These are phyloP conservation scores for Alloscopus bannaensis DNA, from an alignment of 2,888 invertebrate genomes.

Conservation along the genomic window DNA sequence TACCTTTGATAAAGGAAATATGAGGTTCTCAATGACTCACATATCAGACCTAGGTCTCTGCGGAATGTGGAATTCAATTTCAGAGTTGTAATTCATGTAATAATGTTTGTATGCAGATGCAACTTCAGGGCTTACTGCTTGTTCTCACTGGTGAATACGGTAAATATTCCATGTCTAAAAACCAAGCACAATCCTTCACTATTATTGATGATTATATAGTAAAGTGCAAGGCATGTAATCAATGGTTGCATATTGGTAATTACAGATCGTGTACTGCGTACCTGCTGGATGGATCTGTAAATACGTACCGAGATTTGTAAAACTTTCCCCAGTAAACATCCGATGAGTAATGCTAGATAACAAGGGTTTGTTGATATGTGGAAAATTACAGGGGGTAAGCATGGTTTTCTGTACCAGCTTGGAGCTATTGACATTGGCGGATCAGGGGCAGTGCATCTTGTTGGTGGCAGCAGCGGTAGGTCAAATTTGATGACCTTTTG, in stretches of 20 bases:
- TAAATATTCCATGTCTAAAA: too few relatives aligned
- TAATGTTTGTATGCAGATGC: too few relatives aligned
- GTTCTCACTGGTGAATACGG: constrained; percentile 90
- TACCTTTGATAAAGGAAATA: too few relatives aligned
- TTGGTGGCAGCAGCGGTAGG: constrained; percentile 80
- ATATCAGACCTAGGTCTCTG: too few relatives aligned
- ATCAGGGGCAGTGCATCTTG: constrained; percentile 92
- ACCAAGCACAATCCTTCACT: too few relatives aligned
- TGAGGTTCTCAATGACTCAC: too few relatives aligned
- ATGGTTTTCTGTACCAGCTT: constrained; percentile 88
- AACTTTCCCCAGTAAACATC: constrained; percentile 11
- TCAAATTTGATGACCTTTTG: background rate
- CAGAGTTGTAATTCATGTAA: too few relatives aligned
- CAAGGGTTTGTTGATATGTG: constrained; percentile 13
- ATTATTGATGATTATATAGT: too few relatives aligned
- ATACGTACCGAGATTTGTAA: constrained; percentile 73
- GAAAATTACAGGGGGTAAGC: constrained; percentile 75
- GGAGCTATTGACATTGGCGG: constrained; percentile 96
- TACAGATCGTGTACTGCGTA: constrained; percentile 86
- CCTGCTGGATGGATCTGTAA: constrained; percentile 97
- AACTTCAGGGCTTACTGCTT: constrained; percentile 94
- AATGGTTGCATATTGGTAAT: too few relatives aligned
- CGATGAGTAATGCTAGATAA: background rate
- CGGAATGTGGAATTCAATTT: too few relatives aligned
- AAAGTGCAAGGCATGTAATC: too few relatives aligned